Base-by-base conservation (phyloP, 2,113 vertebrate genomes). In the Eclectus roratus region DNA sequence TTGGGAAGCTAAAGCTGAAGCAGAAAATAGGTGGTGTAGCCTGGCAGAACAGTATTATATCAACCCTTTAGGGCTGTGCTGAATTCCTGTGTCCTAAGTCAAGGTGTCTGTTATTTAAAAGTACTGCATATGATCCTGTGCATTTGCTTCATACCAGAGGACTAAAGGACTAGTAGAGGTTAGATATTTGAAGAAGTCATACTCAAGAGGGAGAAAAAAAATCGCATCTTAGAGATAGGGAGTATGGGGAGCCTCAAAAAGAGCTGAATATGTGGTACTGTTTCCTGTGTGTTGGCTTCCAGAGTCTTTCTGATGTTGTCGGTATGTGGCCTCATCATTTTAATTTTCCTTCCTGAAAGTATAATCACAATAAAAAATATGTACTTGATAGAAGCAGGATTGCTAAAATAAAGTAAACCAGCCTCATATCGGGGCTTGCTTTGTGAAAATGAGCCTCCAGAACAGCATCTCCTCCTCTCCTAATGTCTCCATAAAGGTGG, bases 111-210 rank as follows among this genome's bases (percentile, higher is more conserved):
- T 11, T 33, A 68, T 64, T 91, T 82, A 81, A 81, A 60, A 81
- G 11, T 5, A 29, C 10, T 3, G 3, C 0, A 0, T 21, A 16
- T 23, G 11, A 49, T 73, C 25, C 35, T 66, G 21, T 29, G 23
- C 17, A 24, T 61, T 80, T 88, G 33, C 21, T 73, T 80, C 7
- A 0, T 52, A 47, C 8, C 24, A 37, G n/a, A 78, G 20, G 2
- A 4, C 49, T 90, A 14, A 83, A 70, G 16, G 24, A 58, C 19
- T 33, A 39, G 24, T 8, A 78, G 11, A 60, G 9, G 11, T 46
- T 60, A 64, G 15, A 17, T 29, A 5, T 29, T 4, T 71, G 43
- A 44, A 56, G 44, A 82, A 78, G 31, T 78, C 46, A 39, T 43
- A 58, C 2, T 4, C 24, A 70, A 69, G 58, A 82, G 17, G 3